Conservation (phyloP, 2,797 vertebrate species). For the Aplochiton taeniatus region DNA sequence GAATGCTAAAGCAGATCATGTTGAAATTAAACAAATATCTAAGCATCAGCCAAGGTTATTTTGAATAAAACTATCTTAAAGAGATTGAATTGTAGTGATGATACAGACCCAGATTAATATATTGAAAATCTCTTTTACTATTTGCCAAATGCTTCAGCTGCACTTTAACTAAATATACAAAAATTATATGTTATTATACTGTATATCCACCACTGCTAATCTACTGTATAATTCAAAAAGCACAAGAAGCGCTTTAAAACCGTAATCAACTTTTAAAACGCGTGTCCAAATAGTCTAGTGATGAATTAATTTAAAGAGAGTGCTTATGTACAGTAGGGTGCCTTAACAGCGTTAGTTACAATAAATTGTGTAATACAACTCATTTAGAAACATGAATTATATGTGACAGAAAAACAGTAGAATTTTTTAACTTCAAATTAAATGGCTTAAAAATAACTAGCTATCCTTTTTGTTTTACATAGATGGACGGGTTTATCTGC, state of each 20-base stretch:
- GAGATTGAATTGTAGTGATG: too few relatives aligned
- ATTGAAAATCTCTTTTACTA: too few relatives aligned
- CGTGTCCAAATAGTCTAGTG: not conserved
- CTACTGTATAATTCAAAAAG: not conserved
- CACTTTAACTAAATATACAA: not conserved
- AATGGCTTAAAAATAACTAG: too few relatives aligned
- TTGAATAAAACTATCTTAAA: too few relatives aligned
- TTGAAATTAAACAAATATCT: too few relatives aligned
- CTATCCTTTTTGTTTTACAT: too few relatives aligned
- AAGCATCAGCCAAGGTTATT: too few relatives aligned
- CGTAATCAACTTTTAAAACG: not conserved
- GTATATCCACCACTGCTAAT: not conserved
- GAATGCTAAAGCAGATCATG: not conserved
- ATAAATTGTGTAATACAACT: too few relatives aligned
- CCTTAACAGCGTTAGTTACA: not conserved
- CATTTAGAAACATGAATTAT: too few relatives aligned
- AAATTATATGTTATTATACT: not conserved
- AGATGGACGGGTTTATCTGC: too few relatives aligned
- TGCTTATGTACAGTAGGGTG: not conserved
- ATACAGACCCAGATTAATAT: too few relatives aligned
- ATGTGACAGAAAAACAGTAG: not conserved
- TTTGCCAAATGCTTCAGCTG: not conserved
- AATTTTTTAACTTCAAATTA: not conserved
- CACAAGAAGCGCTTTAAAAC: not conserved
- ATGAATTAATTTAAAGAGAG: not conserved